Evolutionary conservation across 2,888 invertebrate genomes (phyloP).

Genomic region (Alloplasta piceator): DNA sequence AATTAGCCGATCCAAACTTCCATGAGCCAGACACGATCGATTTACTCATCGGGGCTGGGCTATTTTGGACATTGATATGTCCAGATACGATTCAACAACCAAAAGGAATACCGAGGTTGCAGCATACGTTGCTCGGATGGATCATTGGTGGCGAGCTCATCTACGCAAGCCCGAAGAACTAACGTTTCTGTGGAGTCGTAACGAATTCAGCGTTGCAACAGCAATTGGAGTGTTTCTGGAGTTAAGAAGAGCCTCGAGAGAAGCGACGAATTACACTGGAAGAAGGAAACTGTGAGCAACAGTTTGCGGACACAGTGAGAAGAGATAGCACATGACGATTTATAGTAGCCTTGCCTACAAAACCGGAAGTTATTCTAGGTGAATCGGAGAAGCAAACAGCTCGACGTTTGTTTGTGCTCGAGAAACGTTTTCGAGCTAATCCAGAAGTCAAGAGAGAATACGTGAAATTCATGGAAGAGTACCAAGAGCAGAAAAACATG

Average conservation of each 20-base stretch:
- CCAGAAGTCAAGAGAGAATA: slow-evolving; percentile 33
- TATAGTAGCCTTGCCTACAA: slow-evolving; percentile 58
- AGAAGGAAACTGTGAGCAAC: slow-evolving; percentile 66
- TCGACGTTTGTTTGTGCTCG: slow-evolving; percentile 63
- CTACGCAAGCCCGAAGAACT: not conserved
- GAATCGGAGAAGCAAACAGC: slow-evolving; percentile 60
- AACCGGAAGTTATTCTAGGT: slow-evolving; percentile 54
- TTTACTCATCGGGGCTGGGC: slow-evolving; percentile 53
- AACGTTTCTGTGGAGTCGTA: slow-evolving; percentile 34
- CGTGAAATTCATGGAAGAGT: slow-evolving; percentile 65
- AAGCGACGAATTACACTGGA: slow-evolving; percentile 48
- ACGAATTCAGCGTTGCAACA: slow-evolving; percentile 35
- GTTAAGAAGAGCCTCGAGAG: slow-evolving; percentile 61
- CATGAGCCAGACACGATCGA: slow-evolving; percentile 58
- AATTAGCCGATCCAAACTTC: slow-evolving; percentile 57
- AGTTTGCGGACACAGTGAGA: slow-evolving; percentile 55
- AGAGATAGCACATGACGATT: slow-evolving; percentile 65
- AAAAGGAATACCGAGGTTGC: slow-evolving; percentile 41
- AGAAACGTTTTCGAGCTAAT: slow-evolving; percentile 54
- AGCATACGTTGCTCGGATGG: slow-evolving; percentile 58
- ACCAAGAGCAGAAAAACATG: slow-evolving; percentile 66
- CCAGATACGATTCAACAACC: slow-evolving; percentile 29
- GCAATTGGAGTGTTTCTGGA: slow-evolving; percentile 67
- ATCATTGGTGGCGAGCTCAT: slow-evolving; percentile 52
- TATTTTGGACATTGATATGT: slow-evolving; percentile 59